Conservation (phyloP, 1,140 invertebrate genomes). For the Bathynomus jamesi region DNA sequence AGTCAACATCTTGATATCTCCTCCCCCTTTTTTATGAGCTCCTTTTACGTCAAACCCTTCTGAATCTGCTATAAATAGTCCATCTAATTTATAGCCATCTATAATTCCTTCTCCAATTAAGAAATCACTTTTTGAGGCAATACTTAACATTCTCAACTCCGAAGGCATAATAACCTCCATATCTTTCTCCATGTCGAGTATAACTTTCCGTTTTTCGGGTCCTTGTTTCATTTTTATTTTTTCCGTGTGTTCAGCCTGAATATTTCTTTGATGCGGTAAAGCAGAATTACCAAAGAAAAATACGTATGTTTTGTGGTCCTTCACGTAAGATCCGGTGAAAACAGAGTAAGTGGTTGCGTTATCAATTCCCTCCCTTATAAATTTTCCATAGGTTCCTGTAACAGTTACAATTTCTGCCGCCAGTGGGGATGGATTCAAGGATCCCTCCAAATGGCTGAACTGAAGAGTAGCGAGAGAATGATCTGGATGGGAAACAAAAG, state of each 20-base stretch:
- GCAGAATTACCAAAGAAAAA: conserved; percentile 42
- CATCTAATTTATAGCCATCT: conserved; percentile 38
- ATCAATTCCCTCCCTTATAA: conserved; percentile 37
- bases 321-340: conserved; percentile 41
- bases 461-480: conserved; percentile 23
- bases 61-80: conserved; percentile 40
- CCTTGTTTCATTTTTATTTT: conserved; percentile 37
- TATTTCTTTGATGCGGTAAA: conserved; percentile 4
- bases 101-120: conserved; percentile 34
- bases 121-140: conserved; percentile 17
- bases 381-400: conserved; percentile 40
- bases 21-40: conserved; percentile 28
- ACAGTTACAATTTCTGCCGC: conserved; percentile 39
- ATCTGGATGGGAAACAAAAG: conserved; percentile 22
- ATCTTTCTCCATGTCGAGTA: conserved; percentile 40
- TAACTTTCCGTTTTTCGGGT: conserved; percentile 29
- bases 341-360: conserved; percentile 40
- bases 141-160: conserved; percentile 13
- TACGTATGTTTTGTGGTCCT: conserved; percentile 40
- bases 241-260: conserved; percentile 11
- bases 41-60: conserved; percentile 32
- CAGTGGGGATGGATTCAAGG: conserved; percentile 19
- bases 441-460: conserved; percentile 12
- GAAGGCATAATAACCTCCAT: conserved; percentile 39
- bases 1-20: conserved; percentile 37